Conservation (phyloP, 2,797 vertebrate species). For the Pachyuromys duprasi region DNA sequence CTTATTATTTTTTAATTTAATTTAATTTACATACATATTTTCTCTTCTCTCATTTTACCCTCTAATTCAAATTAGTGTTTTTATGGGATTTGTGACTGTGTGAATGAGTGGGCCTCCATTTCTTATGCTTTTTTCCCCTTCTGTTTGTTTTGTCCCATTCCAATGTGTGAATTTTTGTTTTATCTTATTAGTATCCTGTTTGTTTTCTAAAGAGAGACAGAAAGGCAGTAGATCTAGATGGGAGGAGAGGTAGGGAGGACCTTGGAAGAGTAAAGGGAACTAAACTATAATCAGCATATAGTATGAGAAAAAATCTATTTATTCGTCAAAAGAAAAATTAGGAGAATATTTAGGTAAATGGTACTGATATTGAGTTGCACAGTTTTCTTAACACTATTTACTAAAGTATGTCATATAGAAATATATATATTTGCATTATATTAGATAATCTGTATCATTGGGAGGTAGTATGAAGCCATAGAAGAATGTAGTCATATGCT, state of each 20-base stretch:
- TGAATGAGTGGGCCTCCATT: not conserved
- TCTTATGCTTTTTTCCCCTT: not conserved
- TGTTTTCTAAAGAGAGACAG: not conserved
- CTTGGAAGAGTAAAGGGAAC: too few relatives aligned
- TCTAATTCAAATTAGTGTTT: not conserved
- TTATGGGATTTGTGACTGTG: not conserved
- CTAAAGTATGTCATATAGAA: not conserved
- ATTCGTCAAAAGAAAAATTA: not conserved
- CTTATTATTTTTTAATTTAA: not conserved
- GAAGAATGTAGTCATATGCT: not conserved
- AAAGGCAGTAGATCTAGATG: not conserved
- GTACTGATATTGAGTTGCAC: not conserved
- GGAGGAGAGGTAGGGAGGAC: rapidly evolving
- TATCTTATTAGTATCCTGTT: not conserved
- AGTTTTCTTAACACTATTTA: not conserved
- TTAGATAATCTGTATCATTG: not conserved
- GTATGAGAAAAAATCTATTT: not conserved
- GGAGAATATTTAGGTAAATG: not conserved
- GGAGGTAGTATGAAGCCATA: not conserved
- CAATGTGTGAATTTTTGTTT: not conserved
- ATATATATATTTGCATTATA: not conserved
- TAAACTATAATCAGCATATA: not conserved
- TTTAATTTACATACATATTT: not conserved
- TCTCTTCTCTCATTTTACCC: not conserved
- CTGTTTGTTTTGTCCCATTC: not conserved